These are phyloP conservation scores for Leptothorax acervorum DNA, from an alignment of 2,888 invertebrate species.

Conservation along the genomic window DNA sequence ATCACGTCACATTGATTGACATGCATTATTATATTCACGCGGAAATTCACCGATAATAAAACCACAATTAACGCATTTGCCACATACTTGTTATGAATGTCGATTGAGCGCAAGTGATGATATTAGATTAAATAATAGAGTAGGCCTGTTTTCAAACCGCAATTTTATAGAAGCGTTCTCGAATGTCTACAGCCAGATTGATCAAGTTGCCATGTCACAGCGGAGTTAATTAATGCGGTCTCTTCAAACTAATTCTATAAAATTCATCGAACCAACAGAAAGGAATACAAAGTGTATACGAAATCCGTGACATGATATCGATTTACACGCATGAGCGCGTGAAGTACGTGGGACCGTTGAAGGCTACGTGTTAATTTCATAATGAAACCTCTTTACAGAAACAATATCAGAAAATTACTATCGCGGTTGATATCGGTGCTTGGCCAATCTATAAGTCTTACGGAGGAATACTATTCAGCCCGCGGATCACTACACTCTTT, in stretches of 20 bases:
- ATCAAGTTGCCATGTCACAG: neutral
- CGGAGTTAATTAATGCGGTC: constrained; percentile 1
- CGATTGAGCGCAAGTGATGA: neutral
- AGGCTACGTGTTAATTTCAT: constrained; percentile 8
- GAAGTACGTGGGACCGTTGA: neutral
- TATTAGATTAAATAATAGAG: constrained; percentile 12
- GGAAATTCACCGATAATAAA: constrained; percentile 35
- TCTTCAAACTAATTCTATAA: constrained; percentile 2
- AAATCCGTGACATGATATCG: neutral
- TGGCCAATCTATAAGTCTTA: neutral
- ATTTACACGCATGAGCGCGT: neutral
- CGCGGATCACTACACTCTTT: neutral
- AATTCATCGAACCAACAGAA: neutral
- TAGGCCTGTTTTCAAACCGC: neutral
- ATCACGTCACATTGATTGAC: constrained; percentile 35
- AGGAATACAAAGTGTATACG: neutral
- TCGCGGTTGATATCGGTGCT: constrained; percentile 17
- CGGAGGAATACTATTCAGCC: neutral
- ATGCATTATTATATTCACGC: neutral
- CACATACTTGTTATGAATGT: neutral
- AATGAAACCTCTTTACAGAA: constrained; percentile 14
- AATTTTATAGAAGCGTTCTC: neutral
- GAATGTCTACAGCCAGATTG: neutral
- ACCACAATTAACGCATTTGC: constrained; percentile 40
- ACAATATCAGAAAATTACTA: constrained; percentile 33